Conservation (phyloP, 2,113 vertebrate genomes). For the Heterotis niloticus region DNA sequence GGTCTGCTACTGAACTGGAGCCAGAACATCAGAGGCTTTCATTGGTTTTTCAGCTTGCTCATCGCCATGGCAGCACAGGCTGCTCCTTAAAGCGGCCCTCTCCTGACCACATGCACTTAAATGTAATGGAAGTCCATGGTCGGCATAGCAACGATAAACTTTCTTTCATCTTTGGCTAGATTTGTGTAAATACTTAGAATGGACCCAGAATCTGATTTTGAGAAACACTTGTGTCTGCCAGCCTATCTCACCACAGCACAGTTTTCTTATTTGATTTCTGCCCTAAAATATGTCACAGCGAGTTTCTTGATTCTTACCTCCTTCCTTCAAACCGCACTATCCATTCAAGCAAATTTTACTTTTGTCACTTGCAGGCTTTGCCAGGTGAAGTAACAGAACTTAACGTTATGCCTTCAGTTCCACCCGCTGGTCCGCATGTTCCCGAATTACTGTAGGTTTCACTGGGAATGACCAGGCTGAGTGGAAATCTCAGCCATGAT, state of each 20-base stretch:
- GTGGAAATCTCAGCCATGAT: no score
- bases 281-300: not conserved
- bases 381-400: no score
- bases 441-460: no score
- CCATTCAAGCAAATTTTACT: no score
- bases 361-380: no score
- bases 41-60: constrained; percentile 30
- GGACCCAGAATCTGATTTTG: not conserved
- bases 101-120: constrained; percentile 22
- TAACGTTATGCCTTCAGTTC: not conserved
- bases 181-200: not conserved
- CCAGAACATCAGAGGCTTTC: constrained; percentile 3
- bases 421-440: no score
- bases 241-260: not conserved
- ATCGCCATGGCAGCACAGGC: constrained; percentile 7
- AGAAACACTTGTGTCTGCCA: no score
- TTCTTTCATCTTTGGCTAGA: constrained; percentile 13
- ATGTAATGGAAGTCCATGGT: constrained; percentile 29
- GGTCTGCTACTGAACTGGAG: not conserved
- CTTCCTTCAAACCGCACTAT: no score
- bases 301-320: no score
- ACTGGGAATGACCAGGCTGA: no score
- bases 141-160: constrained; percentile 42
- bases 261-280: not conserved
- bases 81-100: constrained; percentile 18